Evolutionary conservation across 2,888 invertebrate species (phyloP), one percentile per base, ranked within the genome.

Genomic region (Meiosimyza platycephala): DNA sequence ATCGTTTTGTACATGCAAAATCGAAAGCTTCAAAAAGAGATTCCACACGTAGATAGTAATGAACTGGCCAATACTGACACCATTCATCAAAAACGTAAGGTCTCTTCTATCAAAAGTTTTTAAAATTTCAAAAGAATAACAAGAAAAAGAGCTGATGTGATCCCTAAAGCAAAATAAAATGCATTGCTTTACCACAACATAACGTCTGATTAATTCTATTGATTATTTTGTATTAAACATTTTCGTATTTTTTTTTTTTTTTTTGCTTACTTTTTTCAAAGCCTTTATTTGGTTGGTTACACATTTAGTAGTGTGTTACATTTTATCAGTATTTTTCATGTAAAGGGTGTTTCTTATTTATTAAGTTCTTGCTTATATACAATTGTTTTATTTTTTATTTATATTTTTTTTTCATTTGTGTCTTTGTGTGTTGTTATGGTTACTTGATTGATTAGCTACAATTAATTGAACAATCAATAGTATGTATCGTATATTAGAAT

Each of bases 221-320:
- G 65, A 6, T 33, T 65, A 40, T n/a, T 40, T 15, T 28, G 40
- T 62, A 40, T 62, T 33, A 33, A 40, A 40, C n/a, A n/a, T 40
- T 7, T 22, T 22, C 22, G n/a, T n/a, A n/a, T n/a, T 22, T 22
- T 33, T 12, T 51, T 60, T 28, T 40, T 47, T 16, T 40, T 62
- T 33, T 33, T 51, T 51, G 51, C 11, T 13, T 28, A 28, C 1
- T 40, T 40, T 9, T 40, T 40, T 9, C 40, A 40, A 40, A 40
- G 40, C 40, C 40, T 40, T 40, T 40, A 9, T 3, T 40, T 18
- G 40, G 40, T 40, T 18, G 18, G 47, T 47, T 47, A 40, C 66
- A 50, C 66, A 22, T 72, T 65, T 50, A 72, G 63, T 72, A 62
- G 72, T 72, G 72, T 52, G 54, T 72, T 63, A 54, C 40, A 40